Conservation (phyloP, 2,797 vertebrate species). For the Setipinna tenuifilis region DNA sequence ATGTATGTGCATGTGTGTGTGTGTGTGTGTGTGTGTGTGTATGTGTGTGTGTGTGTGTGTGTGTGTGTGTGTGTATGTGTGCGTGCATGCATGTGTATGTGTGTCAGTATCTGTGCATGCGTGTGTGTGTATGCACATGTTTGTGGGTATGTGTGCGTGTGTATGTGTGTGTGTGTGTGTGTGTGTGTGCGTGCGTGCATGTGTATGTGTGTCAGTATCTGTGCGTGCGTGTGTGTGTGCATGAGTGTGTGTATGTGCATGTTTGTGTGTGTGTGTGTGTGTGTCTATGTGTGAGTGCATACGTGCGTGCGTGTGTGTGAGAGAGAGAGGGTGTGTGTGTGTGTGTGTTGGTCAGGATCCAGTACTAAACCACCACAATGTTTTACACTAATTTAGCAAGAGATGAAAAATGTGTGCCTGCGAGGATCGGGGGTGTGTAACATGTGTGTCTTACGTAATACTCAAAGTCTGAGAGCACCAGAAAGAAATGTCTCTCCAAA, state of each 20-base stretch:
- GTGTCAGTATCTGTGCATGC: neutral
- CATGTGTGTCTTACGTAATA: neutral
- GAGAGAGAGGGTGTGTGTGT: neutral
- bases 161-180: neutral
- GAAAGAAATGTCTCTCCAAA: neutral
- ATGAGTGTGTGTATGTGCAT: neutral
- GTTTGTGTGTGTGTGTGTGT: neutral
- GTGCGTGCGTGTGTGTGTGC: neutral
- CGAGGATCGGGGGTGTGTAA: neutral
- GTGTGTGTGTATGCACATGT: too few species aligned
- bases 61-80: neutral
- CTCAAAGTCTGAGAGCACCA: neutral
- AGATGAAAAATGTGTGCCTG: neutral
- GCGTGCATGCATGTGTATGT: neutral
- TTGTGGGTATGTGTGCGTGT: too few species aligned
- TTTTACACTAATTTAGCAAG: neutral
- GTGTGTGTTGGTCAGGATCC: neutral
- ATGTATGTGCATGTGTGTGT: neutral
- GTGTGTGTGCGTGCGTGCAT: neutral
- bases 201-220: neutral
- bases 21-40: neutral
- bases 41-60: too few species aligned
- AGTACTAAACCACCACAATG: neutral
- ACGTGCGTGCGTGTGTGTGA: neutral
- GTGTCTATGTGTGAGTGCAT: neutral